Evolutionary conservation across 2,888 invertebrate genomes (phyloP), one percentile per base, ranked within the genome.

Genomic region (Invenusta paracnida): DNA sequence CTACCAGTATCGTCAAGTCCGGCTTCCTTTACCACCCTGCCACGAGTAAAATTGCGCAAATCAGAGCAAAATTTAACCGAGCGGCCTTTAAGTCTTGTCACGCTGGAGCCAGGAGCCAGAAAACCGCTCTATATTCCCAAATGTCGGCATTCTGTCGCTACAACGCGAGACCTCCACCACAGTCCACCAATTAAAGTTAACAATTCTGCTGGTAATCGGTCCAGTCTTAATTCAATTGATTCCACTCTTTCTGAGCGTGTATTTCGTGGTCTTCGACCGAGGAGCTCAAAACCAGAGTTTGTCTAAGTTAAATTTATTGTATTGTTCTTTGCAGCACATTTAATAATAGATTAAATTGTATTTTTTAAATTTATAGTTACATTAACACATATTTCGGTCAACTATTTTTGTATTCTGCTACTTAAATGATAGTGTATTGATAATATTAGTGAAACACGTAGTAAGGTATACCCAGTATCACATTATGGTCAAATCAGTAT

Each of bases 261-360:
- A 23, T 73, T 73, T 73, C 17, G 73, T 23, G 73, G 73, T 13
- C 27, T 73, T 2, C 73, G 73, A 23, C 73, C 73, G 5, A 73
- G 73, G 23, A 73, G 73, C 23, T 73, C 73, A 5, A 73, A 73
- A 73, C 73, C 73, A 23, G 73, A 73, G 73, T 73, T 73, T 73
- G 73, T 73, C 2, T 73, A 73, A 23, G 2, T n/a, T 23, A 48
- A 48, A 48, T n/a, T n/a, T n/a, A n/a, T n/a, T n/a, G n/a, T n/a
- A n/a, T n/a, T n/a, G n/a, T n/a, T n/a, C n/a, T n/a, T n/a, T n/a
- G n/a, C n/a, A n/a, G n/a, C n/a, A n/a, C n/a, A n/a, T n/a, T n/a
- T n/a, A n/a, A n/a, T n/a, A n/a, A n/a, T n/a, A n/a, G n/a, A n/a
- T n/a, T n/a, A n/a, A n/a, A n/a, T n/a, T n/a, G n/a, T n/a, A n/a